Percentiles rank a stretch among this genome's conserved stretches.
Conservation (phyloP, 1,140 invertebrate genomes). For the Bombus pyrosoma region DNA sequence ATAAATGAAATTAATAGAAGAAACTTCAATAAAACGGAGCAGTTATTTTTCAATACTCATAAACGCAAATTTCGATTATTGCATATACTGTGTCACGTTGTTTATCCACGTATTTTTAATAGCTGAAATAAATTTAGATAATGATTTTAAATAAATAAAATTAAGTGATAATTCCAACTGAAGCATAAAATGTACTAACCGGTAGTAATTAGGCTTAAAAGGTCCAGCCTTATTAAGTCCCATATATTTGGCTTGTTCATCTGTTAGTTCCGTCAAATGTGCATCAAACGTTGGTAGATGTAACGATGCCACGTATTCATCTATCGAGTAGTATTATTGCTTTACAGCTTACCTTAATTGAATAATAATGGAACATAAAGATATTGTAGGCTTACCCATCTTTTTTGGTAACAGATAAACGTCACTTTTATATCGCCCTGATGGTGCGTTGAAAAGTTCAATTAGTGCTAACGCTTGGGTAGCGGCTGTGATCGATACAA, state of each 20-base stretch:
- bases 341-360: conserved; percentile 1
- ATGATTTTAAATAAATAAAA: neutral
- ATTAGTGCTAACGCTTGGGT: conserved; percentile 98
- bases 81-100: conserved; percentile 44
- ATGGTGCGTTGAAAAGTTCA: conserved; percentile 97
- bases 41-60: conserved; percentile 47
- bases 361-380: neutral
- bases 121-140: conserved; percentile 58
- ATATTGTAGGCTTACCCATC: conserved; percentile 88
- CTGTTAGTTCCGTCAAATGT: conserved; percentile 96
- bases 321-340: conserved; percentile 81
- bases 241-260: conserved; percentile 99
- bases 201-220: conserved; percentile 99
- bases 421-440: conserved; percentile 95
- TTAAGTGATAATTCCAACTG: neutral
- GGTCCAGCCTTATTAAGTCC: conserved; percentile 98
- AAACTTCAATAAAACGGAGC: conserved; percentile 13
- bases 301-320: conserved; percentile 98
- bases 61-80: conserved; percentile 49
- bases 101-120: conserved; percentile 54
- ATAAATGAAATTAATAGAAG: conserved; percentile 22
- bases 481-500: conserved; percentile 97
- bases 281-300: conserved; percentile 98
- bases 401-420: conserved; percentile 99
- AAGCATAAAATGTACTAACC: conserved; percentile 83